phyloP scores from a whole-genome alignment of 2,113 vertebrate genomes.

The Malurus cyaneus region DNA sequence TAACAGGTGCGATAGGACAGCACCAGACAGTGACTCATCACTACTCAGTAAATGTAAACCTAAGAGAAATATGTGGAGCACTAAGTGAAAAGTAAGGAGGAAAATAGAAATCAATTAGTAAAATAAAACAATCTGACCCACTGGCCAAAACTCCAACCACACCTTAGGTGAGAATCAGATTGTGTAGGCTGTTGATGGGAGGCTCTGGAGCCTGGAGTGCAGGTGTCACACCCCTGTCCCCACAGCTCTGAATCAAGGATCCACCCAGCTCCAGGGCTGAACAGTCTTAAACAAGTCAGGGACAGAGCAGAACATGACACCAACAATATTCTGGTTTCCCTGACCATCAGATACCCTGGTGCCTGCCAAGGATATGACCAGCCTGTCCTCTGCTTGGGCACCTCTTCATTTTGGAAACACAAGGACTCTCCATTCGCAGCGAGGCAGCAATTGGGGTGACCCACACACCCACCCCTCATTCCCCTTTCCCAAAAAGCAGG shows the following conservation, averaged over 20 bases:
- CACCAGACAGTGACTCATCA: neutral
- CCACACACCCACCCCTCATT: neutral
- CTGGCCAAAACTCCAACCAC: neutral
- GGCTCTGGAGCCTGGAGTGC: neutral
- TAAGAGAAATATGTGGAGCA: neutral
- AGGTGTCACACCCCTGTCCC: neutral
- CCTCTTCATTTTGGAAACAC: neutral
- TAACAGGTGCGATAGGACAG: neutral
- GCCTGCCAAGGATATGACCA: neutral
- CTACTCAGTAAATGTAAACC: neutral
- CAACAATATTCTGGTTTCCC: accelerated
- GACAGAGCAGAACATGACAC: neutral
- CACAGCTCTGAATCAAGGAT: neutral
- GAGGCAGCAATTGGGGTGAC: neutral
- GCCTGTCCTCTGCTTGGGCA: neutral
- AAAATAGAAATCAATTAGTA: neutral
- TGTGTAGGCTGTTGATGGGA: neutral
- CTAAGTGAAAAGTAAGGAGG: neutral
- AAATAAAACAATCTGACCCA: neutral
- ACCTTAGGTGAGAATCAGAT: neutral
- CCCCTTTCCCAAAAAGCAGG: neutral
- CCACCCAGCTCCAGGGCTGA: neutral
- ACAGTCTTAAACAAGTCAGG: neutral
- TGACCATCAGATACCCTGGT: accelerated
- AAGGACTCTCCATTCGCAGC: neutral